phyloP scores from a whole-genome alignment of 1,140 invertebrate genomes.

The Caenorhabditis remanei region DNA sequence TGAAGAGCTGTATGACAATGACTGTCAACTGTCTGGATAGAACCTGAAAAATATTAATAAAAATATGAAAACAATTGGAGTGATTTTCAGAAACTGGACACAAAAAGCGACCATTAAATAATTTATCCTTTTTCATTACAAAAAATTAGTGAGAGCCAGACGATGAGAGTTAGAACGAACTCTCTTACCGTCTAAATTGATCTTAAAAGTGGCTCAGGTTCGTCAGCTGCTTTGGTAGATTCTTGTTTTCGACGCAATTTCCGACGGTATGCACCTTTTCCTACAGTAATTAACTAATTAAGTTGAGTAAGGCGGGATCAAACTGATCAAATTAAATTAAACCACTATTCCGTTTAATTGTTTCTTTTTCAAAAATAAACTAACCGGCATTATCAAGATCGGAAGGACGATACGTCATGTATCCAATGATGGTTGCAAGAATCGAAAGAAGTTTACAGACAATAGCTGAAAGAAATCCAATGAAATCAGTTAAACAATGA shows the following conservation, averaged over 20 bases:
- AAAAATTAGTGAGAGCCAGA: constrained; percentile 5
- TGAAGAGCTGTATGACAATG: constrained; percentile 62
- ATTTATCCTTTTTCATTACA: too few species aligned
- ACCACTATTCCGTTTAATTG: too few species aligned
- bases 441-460: constrained; percentile 77
- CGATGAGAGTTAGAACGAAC: constrained; percentile 30
- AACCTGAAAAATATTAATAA: not conserved
- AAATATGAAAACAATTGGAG: not conserved
- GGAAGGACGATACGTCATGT: constrained; percentile 76
- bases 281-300: not conserved
- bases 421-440: constrained; percentile 76
- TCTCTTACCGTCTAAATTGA: not conserved
- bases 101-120: not conserved
- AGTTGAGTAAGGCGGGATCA: not conserved
- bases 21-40: constrained; percentile 54
- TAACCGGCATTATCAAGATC: constrained; percentile 74
- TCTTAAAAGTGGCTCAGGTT: constrained; percentile 16
- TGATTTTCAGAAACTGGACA: not conserved
- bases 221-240: not conserved
- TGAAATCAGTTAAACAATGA: not conserved
- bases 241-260: constrained; percentile 6
- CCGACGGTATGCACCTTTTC: constrained; percentile 30
- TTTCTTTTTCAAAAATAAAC: constrained; percentile 42
- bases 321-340: too few species aligned
- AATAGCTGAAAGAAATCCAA: constrained; percentile 70